phyloP scores from a whole-genome alignment of 2,113 vertebrate species.

The Tragelaphus buxtoni region DNA sequence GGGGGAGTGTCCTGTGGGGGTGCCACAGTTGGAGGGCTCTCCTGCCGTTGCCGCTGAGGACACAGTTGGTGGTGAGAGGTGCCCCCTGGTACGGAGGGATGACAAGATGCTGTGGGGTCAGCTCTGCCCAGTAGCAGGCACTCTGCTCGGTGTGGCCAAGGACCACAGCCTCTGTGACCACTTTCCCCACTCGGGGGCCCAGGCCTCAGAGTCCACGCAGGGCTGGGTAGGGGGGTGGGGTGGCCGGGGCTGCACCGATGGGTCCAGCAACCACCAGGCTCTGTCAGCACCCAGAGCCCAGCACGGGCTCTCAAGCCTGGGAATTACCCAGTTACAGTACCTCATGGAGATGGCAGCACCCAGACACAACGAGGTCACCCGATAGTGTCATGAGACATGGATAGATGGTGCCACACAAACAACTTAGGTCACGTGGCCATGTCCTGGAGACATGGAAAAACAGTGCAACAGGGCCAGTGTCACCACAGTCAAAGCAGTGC shows the following conservation, averaged over 20 bases:
- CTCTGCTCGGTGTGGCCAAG: fast-evolving
- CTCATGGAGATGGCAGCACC: no score
- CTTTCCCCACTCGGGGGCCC: neutral
- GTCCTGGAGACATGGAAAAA: neutral
- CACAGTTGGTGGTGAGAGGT: neutral
- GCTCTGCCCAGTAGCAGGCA: neutral
- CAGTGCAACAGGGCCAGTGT: neutral
- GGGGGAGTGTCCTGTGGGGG: neutral
- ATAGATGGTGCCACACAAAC: neutral
- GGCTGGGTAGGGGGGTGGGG: neutral
- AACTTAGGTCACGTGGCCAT: neutral
- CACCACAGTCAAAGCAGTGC: fast-evolving
- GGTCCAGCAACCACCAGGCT: neutral
- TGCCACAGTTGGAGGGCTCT: neutral
- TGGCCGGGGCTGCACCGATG: neutral
- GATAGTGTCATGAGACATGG: neutral
- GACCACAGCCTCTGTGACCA: neutral
- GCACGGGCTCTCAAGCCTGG: neutral
- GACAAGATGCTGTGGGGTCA: neutral
- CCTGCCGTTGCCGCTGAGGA: neutral
- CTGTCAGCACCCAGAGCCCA: neutral
- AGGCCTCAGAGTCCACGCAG: neutral
- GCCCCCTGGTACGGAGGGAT: neutral
- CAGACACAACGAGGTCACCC: neutral
- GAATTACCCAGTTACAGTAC: neutral